phyloP scores from a whole-genome alignment of 2,888 invertebrate species.

The Pachydiplax longipennis region DNA sequence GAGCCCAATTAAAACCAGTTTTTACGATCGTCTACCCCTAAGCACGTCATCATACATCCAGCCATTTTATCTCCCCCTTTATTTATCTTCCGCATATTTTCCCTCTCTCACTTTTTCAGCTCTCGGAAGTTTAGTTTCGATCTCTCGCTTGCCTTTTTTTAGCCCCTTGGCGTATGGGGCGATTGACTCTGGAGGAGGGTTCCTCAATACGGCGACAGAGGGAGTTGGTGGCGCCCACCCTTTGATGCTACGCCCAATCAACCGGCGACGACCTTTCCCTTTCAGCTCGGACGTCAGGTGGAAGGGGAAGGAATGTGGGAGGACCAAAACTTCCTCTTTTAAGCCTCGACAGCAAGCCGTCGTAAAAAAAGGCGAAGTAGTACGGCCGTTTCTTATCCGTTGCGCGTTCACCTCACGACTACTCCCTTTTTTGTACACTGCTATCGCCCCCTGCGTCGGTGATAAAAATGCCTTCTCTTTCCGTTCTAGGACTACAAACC shows the following conservation, averaged over 20 bases:
- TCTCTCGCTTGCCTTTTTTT: neutral
- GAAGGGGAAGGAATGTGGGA: neutral
- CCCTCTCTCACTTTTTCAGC: neutral
- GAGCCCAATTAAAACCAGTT: too few species aligned
- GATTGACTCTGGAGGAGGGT: neutral
- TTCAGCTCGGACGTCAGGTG: slow-evolving; percentile 8
- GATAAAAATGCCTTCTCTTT: too few species aligned
- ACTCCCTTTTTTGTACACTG: neutral
- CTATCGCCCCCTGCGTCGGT: too few species aligned
- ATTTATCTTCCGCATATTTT: neutral
- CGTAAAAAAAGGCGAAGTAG: neutral
- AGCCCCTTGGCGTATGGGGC: neutral
- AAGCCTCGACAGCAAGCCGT: neutral
- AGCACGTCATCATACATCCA: too few species aligned
- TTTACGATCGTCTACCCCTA: too few species aligned
- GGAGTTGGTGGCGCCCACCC: neutral
- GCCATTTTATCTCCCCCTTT: neutral
- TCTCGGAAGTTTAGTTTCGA: neutral
- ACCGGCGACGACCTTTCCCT: slow-evolving; percentile 21
- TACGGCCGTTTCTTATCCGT: neutral
- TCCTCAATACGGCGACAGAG: neutral
- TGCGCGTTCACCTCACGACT: neutral
- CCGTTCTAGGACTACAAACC: too few species aligned
- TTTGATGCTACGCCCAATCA: slow-evolving; percentile 43
- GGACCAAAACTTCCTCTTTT: neutral